phyloP scores from a whole-genome alignment of 2,113 vertebrate genomes.

The Antennarius striatus region DNA sequence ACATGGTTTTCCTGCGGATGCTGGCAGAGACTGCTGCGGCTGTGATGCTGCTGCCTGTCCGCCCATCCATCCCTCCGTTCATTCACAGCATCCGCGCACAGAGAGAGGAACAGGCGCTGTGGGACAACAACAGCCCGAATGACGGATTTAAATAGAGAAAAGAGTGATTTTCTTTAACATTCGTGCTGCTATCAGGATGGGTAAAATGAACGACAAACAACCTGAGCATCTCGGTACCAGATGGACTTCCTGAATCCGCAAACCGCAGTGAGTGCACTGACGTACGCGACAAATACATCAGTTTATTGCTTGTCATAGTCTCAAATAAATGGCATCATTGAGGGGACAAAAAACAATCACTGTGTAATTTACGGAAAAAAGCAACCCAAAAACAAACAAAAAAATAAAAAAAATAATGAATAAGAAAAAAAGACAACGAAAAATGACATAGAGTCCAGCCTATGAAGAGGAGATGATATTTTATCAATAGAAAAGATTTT shows the following conservation, averaged over 20 bases:
- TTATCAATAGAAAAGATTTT: too few relatives aligned
- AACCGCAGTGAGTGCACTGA: conserved; percentile 51
- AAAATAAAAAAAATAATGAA: too few relatives aligned
- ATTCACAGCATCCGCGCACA: conserved; percentile 39
- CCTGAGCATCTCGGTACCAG: conserved; percentile 47
- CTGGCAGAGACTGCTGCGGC: conserved; percentile 56
- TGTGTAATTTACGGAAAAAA: not conserved
- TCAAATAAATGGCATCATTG: conserved; percentile 20
- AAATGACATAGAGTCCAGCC: not conserved
- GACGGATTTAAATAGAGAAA: not conserved
- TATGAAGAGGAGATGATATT: too few relatives aligned
- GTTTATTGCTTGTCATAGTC: conserved; percentile 8
- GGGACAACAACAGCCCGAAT: not conserved
- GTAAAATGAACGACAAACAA: conserved; percentile 23
- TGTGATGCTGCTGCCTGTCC: conserved; percentile 54
- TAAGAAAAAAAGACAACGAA: not conserved
- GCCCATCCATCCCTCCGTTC: conserved; percentile 19
- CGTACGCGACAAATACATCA: conserved; percentile 22
- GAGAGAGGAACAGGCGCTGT: not conserved
- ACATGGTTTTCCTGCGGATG: conserved; percentile 74
- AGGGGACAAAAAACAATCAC: not conserved
- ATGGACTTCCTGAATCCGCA: conserved; percentile 61
- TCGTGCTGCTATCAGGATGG: conserved; percentile 19
- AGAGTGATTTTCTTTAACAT: not conserved
- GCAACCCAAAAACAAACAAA: not conserved